Base-by-base conservation (phyloP, 2,888 invertebrate species). In the Lysandra coridon region DNA sequence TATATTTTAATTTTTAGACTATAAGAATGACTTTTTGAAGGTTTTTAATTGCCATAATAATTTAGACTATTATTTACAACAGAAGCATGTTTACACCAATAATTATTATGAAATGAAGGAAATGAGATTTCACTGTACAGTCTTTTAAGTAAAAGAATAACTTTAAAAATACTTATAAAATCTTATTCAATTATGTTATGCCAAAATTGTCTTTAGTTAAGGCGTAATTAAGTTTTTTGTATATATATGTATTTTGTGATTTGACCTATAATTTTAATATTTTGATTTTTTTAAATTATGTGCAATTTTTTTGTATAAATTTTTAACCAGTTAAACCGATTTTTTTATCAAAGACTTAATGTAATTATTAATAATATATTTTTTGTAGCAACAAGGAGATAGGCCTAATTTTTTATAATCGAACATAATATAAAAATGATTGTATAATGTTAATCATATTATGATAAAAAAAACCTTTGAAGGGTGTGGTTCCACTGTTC, bases 381-480 rank as follows among this genome's bases (percentile, higher is more conserved):
- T 57, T 76, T 17, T 30, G 7, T n/a, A 57, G 33, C 30, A 30
- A 76, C 30, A 17, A 4, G 4, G 49, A 76, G 49, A 30, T 74
- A 75, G 76, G 76, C 76, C 76, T 76, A 76, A 76, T 57, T 76
- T 64, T 76, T 17, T 17, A 49, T 49, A 75, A 49, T 30, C 6
- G 57, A 76, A 53, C 30, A 69, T 76, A 57, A 69, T 76, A 57
- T 76, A 33, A 40, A 17, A 75, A 74, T 73, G 3, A n/a, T 73
- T 75, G 23, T 14, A 4, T 75, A 75, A 17, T 17, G 17, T 53
- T 53, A 53, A 57, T 57, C 57, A 57, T 53, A 30, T 53, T 75
- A 75, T 74, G 40, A n/a, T 53, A 14, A 23, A 76, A 49, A 76
- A 17, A 33, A 33, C 69, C 30, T 33, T 69, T 30, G 14, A 37